Conservation (phyloP, 1,140 invertebrate species). For the Zaprionus africanus region DNA sequence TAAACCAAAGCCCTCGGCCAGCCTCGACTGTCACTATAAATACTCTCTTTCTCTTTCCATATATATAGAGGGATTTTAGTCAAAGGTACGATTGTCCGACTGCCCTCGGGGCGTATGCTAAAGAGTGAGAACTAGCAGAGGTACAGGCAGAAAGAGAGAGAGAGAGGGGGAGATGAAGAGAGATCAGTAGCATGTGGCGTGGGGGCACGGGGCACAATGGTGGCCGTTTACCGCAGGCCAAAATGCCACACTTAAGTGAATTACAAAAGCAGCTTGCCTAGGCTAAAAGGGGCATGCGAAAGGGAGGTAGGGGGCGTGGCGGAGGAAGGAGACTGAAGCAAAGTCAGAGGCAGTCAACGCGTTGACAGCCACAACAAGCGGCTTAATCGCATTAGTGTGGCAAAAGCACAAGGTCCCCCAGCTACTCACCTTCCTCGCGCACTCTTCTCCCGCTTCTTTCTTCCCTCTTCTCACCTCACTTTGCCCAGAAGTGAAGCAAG, state of each 20-base stretch:
- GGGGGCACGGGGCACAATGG: conserved; percentile 54
- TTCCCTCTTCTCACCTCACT: not conserved
- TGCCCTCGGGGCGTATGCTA: conserved; percentile 62
- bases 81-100: conserved; percentile 55
- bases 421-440: not conserved
- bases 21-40: not conserved
- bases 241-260: conserved; percentile 82
- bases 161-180: not conserved
- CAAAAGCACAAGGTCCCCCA: conserved; percentile 26
- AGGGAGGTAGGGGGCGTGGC: not conserved
- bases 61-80: conserved; percentile 23
- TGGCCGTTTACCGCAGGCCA: conserved; percentile 75
- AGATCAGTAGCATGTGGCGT: conserved; percentile 48
- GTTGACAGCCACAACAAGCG: conserved; percentile 83
- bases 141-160: not conserved
- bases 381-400: conserved; percentile 81
- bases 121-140: conserved; percentile 33
- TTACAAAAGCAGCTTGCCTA: conserved; percentile 71
- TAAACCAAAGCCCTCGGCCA: conserved; percentile 52
- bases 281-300: not conserved
- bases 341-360: conserved; percentile 70
- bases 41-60: not conserved
- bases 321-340: conserved; percentile 1
- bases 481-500: conserved; percentile 47
- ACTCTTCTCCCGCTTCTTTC: no score